Evolutionary conservation across 2,113 vertebrate genomes (phyloP), one percentile per base, ranked within the genome.

Genomic region (Ictidomys tridecemlineatus): DNA sequence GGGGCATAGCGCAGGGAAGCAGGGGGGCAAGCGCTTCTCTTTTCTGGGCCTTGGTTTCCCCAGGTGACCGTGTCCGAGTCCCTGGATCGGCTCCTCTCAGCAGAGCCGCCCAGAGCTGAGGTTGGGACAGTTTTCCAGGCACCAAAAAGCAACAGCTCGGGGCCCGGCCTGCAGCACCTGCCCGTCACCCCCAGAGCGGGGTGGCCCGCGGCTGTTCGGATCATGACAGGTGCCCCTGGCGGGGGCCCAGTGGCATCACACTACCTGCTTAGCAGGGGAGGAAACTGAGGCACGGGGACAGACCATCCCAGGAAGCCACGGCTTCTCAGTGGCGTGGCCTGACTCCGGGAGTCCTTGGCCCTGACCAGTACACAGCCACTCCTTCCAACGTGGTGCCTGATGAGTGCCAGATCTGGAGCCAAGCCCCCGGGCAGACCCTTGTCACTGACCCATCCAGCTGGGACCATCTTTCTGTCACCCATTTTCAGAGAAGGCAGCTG

Each of bases 181-280:
- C 28, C 24, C 42, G 18, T n/a, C n/a, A 34, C 9, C 14, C 61
- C 14, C n/a, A 45, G 69, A 22, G 30, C 8, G 6, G 5, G 56
- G 17, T 39, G 53, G 17, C 37, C 0, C 0, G 51, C 37, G 0
- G 8, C 42, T 4, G 45, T 26, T 28, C 30, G 37, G n/a, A 7
- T 13, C 56, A 82, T 24, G 12, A 10, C 5, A 56, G 34, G 11
- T 12, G 70, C 26, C 0, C 17, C 70, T 76, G 5, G 1, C 76
- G 12, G 76, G 76, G 4, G 9, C 30, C 48, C 12, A 11, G 39
- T 32, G 48, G 51, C 11, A 7, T 4, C 42, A 34, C 14, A 34
- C 20, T 51, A 28, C 17, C 6, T 42, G 34, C 17, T 74, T 24
- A 7, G 45, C 39, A 63, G 58, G 5, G 1, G 51, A 37, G 48